Conservation (phyloP, 2,888 invertebrate genomes). For the Zele albiditarsus region DNA sequence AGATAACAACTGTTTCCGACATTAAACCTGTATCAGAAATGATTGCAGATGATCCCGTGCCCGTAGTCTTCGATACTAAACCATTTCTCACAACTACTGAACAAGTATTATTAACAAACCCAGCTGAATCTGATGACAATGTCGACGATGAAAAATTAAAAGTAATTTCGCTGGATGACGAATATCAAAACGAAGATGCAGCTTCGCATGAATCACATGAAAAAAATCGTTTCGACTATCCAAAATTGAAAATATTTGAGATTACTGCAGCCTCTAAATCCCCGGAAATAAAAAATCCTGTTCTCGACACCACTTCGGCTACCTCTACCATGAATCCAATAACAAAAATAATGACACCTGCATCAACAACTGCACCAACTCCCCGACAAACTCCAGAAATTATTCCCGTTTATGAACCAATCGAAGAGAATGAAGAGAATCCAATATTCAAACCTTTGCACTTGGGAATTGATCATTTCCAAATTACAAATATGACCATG, state of each 20-base stretch:
- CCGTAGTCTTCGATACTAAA: conserved; percentile 59
- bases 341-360: conserved; percentile 10
- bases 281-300: conserved; percentile 40
- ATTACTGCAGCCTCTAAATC: conserved; percentile 47
- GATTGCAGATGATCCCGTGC: conserved; percentile 61
- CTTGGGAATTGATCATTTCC: conserved; percentile 19
- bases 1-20: conserved; percentile 46
- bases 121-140: conserved; percentile 33
- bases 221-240: conserved; percentile 22
- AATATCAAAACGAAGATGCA: conserved; percentile 42
- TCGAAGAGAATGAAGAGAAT: conserved; percentile 53
- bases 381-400: conserved; percentile 54
- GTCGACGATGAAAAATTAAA: conserved; percentile 53
- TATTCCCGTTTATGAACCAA: conserved; percentile 68
- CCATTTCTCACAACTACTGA: conserved; percentile 58
- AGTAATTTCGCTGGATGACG: conserved; percentile 64
- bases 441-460: conserved; percentile 46
- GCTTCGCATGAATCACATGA: conserved; percentile 21
- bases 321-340: neutral
- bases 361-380: conserved; percentile 27
- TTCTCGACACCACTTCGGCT: conserved; percentile 31
- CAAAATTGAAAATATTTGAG: conserved; percentile 52
- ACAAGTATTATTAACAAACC: conserved; percentile 41
- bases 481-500: conserved; percentile 7
- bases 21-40: conserved; percentile 67